These are phyloP conservation scores for Penelope pileata DNA, from an alignment of 2,113 vertebrate species.

Conservation along the genomic window DNA sequence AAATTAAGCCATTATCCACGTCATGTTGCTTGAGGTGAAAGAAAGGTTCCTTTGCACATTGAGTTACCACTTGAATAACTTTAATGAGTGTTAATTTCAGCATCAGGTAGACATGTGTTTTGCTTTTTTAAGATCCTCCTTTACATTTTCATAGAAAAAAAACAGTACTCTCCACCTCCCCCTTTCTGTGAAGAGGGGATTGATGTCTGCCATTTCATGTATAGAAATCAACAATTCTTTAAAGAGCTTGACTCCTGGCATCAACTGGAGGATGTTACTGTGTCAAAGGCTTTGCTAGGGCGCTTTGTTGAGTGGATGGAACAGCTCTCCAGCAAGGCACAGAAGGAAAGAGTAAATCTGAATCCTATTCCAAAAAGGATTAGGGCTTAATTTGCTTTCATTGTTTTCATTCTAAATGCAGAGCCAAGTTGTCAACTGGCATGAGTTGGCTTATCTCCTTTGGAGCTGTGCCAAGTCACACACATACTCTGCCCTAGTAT, in stretches of 20 bases:
- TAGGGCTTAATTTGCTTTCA: neutral
- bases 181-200: neutral
- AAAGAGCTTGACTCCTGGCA: neutral
- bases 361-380: neutral
- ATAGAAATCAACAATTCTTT: neutral
- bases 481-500: neutral
- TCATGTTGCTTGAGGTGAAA: neutral
- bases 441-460: neutral
- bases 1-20: neutral
- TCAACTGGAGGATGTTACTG: neutral
- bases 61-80: neutral
- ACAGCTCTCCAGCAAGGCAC: neutral
- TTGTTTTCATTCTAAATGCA: neutral
- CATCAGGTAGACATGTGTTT: neutral
- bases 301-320: neutral
- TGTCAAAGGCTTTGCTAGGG: neutral
- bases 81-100: neutral
- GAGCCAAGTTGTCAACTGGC: neutral
- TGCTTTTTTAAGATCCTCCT: neutral
- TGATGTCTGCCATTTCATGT: neutral
- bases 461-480: neutral
- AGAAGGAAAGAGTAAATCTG: neutral
- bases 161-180: too few relatives aligned
- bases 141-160: neutral
- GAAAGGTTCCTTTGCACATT: neutral